Evolutionary conservation across 2,888 invertebrate genomes (phyloP), one percentile per base, ranked within the genome.

Genomic region (Leptodirus hochenwartii): DNA sequence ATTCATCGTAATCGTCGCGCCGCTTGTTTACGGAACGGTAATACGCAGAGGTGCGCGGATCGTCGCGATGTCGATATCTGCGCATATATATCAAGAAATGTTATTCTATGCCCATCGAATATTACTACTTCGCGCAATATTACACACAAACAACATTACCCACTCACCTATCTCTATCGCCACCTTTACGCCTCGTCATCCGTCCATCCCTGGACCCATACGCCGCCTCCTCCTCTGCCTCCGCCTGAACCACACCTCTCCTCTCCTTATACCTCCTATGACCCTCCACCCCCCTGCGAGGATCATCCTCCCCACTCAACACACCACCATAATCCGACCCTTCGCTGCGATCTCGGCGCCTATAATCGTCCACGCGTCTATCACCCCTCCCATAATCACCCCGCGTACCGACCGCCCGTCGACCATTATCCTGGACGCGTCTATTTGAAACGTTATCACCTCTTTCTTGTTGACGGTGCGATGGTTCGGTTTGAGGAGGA

Each of bases 11-110:
- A 20, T 58, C 57, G 22, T 49, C 50, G 29, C 43, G 35, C 37
- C 50, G 43, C 22, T 47, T 47, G 34, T 65, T 60, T 48, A 75
- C 74, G 43, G 73, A 74, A 47, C 67, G 71, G 50, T 69, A 71
- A 48, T 72, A 69, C 17, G 39, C 43, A 3, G 69, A 67, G 42
- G 72, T 73, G 33, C 75, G 73, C 38, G 75, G 73, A 47, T 71
- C 71, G 30, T 63, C 52, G 31, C 56, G 59, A 36, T 57, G 53
- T 32, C 59, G 53, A 41, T 53, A 49, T 40, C 59, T 60, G 17
- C 60, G 34, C 29, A n/a, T n/a, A n/a, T n/a, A n/a, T n/a, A n/a
- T n/a, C n/a, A n/a, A n/a, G n/a, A n/a, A n/a, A n/a, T n/a, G n/a
- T n/a, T n/a, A n/a, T n/a, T n/a, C n/a, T n/a, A n/a, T n/a, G n/a